Conservation (phyloP, 1,140 invertebrate genomes). For the Venustaconcha ellipsiformis region DNA sequence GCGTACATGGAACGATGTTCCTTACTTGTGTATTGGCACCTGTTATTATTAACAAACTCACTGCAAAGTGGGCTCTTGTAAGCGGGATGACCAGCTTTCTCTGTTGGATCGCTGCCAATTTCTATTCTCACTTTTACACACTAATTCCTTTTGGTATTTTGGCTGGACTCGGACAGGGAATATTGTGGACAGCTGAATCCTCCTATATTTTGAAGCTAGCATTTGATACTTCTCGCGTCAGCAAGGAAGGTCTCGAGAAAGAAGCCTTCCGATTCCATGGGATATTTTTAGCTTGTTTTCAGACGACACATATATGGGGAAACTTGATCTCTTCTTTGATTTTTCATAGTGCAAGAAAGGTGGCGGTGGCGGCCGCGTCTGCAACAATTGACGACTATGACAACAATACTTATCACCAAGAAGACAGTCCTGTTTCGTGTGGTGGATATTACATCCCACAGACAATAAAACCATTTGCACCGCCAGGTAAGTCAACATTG, state of each 20-base stretch:
- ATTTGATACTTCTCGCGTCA: conserved; percentile 58
- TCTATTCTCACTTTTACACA: conserved; percentile 64
- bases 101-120: conserved; percentile 65
- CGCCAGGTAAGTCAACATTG: too few species aligned
- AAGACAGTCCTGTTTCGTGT: too few species aligned
- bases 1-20: conserved; percentile 63
- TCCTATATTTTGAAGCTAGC: conserved; percentile 66
- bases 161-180: conserved; percentile 64
- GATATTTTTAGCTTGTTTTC: conserved; percentile 68
- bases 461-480: too few species aligned
- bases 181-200: conserved; percentile 65
- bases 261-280: conserved; percentile 67
- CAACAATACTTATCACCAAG: too few species aligned
- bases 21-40: conserved; percentile 63
- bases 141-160: conserved; percentile 63
- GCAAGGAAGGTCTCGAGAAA: conserved; percentile 53
- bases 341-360: conserved; percentile 28
- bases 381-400: too few species aligned
- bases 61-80: conserved; percentile 64
- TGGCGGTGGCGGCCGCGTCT: too few species aligned
- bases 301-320: conserved; percentile 68
- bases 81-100: conserved; percentile 62
- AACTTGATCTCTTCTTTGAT: conserved; percentile 65
- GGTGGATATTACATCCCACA: too few species aligned
- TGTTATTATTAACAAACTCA: conserved; percentile 60